Conservation (phyloP, 2,888 invertebrate species). For the Nymphalis c-album region DNA sequence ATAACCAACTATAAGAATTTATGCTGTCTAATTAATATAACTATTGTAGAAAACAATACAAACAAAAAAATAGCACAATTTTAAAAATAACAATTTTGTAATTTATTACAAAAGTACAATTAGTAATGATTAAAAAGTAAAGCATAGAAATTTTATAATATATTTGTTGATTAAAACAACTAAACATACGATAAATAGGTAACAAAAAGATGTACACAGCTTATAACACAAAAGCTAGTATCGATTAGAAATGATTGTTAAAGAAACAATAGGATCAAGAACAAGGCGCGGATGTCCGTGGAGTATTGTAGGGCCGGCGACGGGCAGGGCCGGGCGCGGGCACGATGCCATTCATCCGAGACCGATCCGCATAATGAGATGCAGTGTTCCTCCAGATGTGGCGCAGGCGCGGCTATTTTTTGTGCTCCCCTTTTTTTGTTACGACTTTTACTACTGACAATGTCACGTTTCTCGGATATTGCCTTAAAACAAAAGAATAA, state of each 20-base stretch:
- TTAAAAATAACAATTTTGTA: too few species aligned
- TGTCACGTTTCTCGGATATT: constrained; percentile 44
- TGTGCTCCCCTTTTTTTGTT: constrained; percentile 60
- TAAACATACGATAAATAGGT: neutral
- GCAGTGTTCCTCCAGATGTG: constrained; percentile 77
- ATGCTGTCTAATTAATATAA: too few species aligned
- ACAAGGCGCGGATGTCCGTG: constrained; percentile 35
- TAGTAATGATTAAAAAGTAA: neutral
- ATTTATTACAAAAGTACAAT: too few species aligned
- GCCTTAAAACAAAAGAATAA: constrained; percentile 35
- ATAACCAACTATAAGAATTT: too few species aligned
- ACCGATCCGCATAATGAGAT: constrained; percentile 75
- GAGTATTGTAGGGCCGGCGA: constrained; percentile 32
- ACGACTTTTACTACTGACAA: constrained; percentile 47
- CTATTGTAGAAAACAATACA: too few species aligned
- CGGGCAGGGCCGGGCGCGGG: constrained; percentile 45
- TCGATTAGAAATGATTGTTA: constrained; percentile 16
- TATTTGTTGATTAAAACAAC: neutral
- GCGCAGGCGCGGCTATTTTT: constrained; percentile 77
- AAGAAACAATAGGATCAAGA: constrained; percentile 39
- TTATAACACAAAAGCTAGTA: neutral
- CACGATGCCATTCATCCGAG: constrained; percentile 63
- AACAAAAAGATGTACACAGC: neutral
- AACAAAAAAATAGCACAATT: too few species aligned
- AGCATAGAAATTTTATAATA: neutral